Base-by-base conservation (phyloP, 2,797 vertebrate species). In the Enteromius mattozi region DNA sequence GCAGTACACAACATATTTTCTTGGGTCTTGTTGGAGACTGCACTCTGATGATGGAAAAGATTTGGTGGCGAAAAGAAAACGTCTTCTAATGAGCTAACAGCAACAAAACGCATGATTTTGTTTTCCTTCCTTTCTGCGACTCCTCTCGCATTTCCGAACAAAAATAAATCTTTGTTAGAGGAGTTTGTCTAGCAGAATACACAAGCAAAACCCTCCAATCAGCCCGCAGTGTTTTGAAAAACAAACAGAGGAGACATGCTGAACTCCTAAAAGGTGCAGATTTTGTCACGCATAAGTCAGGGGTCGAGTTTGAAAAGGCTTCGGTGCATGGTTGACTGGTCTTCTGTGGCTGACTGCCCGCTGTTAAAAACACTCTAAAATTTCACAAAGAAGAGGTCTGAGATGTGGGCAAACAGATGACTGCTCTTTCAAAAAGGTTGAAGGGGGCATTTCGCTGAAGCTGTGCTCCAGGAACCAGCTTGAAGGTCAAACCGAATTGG, bases 401-500 rank as follows among this genome's bases (percentile, higher is more conserved):
- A 89, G 86, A 87, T 85, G 56, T 86, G 61, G 49, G 84, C 84
- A 83, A 87, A 83, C 82, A 86, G 65, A 61, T 61, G 82, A 80
- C 85, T 85, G 72, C 85, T 88, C 83, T 88, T 87, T 86, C 66
- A 82, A 80, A 79, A 86, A 82, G 82, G 81, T 82, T 71, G 82
- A 86, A 84, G 65, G 80, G 82, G 24, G 35, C 78, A 68, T 84
- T 86, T 83, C 70, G 12, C 33, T 47, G 17, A 78, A 87, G 80
- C 82, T 65, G 40, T 85, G 76, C 83, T 79, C 61, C 83, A 77
- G 84, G 81, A 83, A 80, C 71, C 68, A 83, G 85, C 59, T 75
- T 90, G 89, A 90, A 90, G 87, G 88, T 90, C 87, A 88, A 87
- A 87, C 83, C 78, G 40, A 92, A 93, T 92, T 91, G 92, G 89